Base-by-base conservation (phyloP, 2,797 vertebrate species). In the Typhlichthys subterraneus region DNA sequence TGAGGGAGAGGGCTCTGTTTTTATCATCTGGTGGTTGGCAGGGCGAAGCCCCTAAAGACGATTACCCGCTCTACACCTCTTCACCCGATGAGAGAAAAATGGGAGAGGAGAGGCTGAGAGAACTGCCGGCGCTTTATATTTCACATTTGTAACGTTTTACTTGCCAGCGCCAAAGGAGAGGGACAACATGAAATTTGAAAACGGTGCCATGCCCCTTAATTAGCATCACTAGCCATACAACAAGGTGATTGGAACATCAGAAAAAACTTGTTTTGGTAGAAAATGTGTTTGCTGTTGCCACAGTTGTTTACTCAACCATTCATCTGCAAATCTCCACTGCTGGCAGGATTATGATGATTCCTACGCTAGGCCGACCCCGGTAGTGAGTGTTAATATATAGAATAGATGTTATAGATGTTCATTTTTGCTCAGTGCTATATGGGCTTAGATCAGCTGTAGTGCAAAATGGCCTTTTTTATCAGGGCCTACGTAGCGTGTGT, bases 381-480 rank as follows among this genome's bases (percentile, higher is more conserved):
- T 48, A 48, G n/a, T 48, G 12, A 10, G 12, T 48, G 47, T 48
- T 5, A n/a, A 48, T 46, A 47, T 47, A 47, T 10, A 48, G 12
- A 12, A 48, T 48, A 12, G 47, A 48, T 48, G 12, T 12, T n/a
- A 48, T 5, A 48, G 11, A 1, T 3, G 10, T 48, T 48, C 12
- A 48, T 48, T 48, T 12, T 72, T 79, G 83, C 76, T 87, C 82
- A 83, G 65, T 55, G 57, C 56, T 47, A 56, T 55, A 77, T 81
- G 75, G 80, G 72, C 78, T 78, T 63, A 73, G 79, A 85, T 84
- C 79, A 80, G 81, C 87, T 83, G 69, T 69, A 81, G 81, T 75
- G 80, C 62, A 79, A 70, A 79, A 81, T 76, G 76, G 69, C 31
- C 75, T 77, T 59, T 85, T 70, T 75, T 84, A 88, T 88, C 70